Base-by-base conservation (phyloP, 2,113 vertebrate genomes). In the Osmerus eperlanus region DNA sequence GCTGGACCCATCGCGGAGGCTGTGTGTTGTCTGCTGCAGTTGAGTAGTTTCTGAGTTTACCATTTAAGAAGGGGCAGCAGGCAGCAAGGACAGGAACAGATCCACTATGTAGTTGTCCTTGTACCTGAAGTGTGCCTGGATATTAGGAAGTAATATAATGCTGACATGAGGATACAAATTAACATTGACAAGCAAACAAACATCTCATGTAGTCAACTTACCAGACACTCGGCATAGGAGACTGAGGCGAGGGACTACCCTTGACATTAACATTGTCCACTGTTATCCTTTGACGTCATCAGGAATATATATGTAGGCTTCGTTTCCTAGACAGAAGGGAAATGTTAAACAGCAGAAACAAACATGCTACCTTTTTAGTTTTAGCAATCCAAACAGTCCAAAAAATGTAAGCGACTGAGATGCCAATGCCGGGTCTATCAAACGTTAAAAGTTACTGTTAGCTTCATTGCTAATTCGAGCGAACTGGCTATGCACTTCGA, bases 21-120 rank as follows among this genome's bases (percentile, higher is more conserved):
- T 84, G 71, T 13, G 79, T 88, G 11, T 86, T 89, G 85, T 81
- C 88, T 1, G 92, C 74, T 0, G 93, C 91, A 0, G 91, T 92
- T 65, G 92, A 86, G 53, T 92, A 95, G 52, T 1, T 79, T 70
- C 81, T 83, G 0, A 41, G 69, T 84, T 82, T 85, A 3, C 71
- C 66, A 59, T 70, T 75, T 5, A 75, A 32, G 62, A 72, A 67
- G 15, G 74, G 72, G 67, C 72, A 82, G 71, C 13, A 65, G 23
- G 81, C 23, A 47, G 85, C 74, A 69, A 67, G 28, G 21, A 32
- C 47, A 11, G 58, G 73, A 6, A 76, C 47, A 70, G 13, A 67
- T 67, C 71, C 65, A 73, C 79, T 84, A 18, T 87, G 58, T 36
- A 62, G 52, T 11, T 86, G 79, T 64, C 81, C 78, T 18, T 78